A percentile compares a stretch with the other conserved stretches of the same genome.
Evolutionary conservation across 2,888 invertebrate species (phyloP).

Genomic region (Thecocarcelia acutangulata): DNA sequence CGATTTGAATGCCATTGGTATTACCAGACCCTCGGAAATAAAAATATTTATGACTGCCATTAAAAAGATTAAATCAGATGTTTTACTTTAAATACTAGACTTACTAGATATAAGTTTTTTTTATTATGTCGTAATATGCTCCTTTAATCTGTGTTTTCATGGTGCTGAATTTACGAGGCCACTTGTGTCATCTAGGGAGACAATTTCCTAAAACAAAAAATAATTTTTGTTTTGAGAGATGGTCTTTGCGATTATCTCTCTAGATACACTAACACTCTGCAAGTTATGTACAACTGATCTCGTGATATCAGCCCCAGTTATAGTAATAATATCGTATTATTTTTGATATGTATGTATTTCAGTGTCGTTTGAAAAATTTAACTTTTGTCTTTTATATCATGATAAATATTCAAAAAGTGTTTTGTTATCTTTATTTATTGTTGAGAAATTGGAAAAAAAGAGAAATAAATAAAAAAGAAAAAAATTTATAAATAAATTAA

Average conservation of each 20-base stretch:
- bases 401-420: conserved; percentile 38
- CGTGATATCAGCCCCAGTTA: no score
- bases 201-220: no score
- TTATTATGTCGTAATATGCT: not conserved
- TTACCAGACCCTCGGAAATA: conserved; percentile 49
- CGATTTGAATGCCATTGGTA: conserved; percentile 62
- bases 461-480: not conserved
- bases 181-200: no score
- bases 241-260: no score
- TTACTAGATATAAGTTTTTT: no score
- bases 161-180: no score
- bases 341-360: not conserved
- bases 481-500: not conserved
- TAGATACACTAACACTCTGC: no score
- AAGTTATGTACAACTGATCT: no score
- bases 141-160: conserved; percentile 10
- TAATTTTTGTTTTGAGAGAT: no score
- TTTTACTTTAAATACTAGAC: not conserved
- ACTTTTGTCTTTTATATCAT: conserved; percentile 26
- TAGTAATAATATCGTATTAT: conserved; percentile 1
- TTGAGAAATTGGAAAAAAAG: not conserved
- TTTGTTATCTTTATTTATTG: conserved; percentile 20
- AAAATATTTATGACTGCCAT: conserved; percentile 43
- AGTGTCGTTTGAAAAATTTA: conserved; percentile 41
- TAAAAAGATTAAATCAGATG: conserved; percentile 19